Conservation (phyloP, 2,113 vertebrate species). For the Tretioscincus oriximinensis region DNA sequence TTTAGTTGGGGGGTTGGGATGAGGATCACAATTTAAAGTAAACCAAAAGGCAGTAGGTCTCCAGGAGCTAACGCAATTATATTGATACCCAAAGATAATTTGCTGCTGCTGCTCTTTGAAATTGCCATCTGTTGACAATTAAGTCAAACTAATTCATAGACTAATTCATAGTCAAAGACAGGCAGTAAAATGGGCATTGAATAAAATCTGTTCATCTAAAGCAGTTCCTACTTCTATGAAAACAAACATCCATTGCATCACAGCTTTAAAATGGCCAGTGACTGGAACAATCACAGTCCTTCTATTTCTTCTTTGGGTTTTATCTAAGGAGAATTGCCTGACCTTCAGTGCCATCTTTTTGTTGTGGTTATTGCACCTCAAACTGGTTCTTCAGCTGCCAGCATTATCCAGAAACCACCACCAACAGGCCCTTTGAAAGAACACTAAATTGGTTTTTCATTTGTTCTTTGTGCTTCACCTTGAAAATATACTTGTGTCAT, state of each 20-base stretch:
- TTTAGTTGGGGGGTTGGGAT: neutral
- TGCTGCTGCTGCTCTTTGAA: neutral
- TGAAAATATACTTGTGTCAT: neutral
- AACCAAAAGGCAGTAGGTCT: neutral
- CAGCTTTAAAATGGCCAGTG: neutral
- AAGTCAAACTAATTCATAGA: neutral
- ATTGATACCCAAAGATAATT: neutral
- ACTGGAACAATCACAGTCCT: neutral
- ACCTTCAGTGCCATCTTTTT: neutral
- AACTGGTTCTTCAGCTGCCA: no score
- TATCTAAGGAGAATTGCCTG: neutral
- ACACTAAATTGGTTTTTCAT: no score
- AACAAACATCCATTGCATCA: neutral
- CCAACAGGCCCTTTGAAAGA: no score
- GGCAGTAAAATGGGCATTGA: neutral
- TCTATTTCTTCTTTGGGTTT: neutral
- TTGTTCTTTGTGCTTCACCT: neutral
- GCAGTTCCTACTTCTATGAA: neutral
- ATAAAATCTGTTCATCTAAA: neutral
- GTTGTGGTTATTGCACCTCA: no score
- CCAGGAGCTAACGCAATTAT: neutral
- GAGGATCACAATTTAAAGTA: neutral
- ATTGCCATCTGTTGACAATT: neutral
- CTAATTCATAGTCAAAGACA: neutral
- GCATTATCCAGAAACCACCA: no score